Base-by-base conservation (phyloP, 2,113 vertebrate genomes). In the Dryoscopus gambensis region DNA sequence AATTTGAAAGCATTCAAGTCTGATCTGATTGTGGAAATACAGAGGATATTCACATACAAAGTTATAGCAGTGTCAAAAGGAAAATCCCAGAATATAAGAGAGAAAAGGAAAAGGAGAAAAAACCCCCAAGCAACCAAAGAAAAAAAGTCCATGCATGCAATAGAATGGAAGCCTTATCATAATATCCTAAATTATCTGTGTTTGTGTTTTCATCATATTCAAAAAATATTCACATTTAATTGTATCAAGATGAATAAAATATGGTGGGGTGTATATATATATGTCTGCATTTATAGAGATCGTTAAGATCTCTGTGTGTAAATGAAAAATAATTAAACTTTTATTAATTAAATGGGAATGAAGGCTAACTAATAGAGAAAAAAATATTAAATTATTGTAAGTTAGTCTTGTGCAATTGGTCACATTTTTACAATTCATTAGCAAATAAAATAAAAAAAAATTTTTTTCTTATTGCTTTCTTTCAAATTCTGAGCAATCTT, bases 71-170 rank as follows among this genome's bases (percentile, higher is more conserved):
- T 64, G 37, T 24, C 16, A 78, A 77, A 90, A 84, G 3, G 11
- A 73, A 87, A 62, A 69, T 27, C 17, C 7, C 33, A 60, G 23
- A 86, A 87, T 4, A 73, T 5, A 13, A 49, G 5, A 25, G 19
- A 74, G 22, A 39, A 50, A 69, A 69, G 9, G 2, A 42, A 9
- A 13, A 16, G 8, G 11, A 11, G 33, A 28, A n/a, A 47, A 76
- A 78, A 33, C 2, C 0, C 14, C 33, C 11, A 19, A 39, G 3
- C 10, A 50, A 31, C 3, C 4, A 25, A 56, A 47, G 4, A 24
- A 11, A 28, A 22, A 31, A 11, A 50, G 15, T 2, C 7, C 7
- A 6, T 63, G 20, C 8, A 50, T 84, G 7, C 13, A 52, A 25
- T 20, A 68, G 20, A 53, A 59, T 47, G 35, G n/a, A 52, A 87